Conservation (phyloP, 2,888 invertebrate species). For the Subacronicta megacephala region DNA sequence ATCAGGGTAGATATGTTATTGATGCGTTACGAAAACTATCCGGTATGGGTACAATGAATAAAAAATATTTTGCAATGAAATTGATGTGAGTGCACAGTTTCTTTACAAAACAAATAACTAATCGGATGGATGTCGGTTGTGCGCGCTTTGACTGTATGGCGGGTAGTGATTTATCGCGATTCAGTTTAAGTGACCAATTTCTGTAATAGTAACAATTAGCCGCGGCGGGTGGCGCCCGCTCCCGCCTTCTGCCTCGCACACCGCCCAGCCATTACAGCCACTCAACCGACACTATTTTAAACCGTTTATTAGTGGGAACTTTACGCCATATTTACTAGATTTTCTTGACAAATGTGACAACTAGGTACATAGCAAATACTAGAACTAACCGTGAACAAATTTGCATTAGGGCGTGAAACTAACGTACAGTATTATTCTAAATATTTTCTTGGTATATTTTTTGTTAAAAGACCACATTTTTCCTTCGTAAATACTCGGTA, state of each 20-base stretch:
- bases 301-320: conserved; percentile 30
- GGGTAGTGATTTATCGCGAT: conserved; percentile 75
- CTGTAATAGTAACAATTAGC: conserved; percentile 78
- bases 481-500: too few species aligned
- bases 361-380: neutral
- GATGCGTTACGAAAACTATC: conserved; percentile 51
- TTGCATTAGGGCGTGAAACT: neutral
- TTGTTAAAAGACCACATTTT: neutral
- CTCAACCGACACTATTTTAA: conserved; percentile 48
- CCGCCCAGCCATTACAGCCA: conserved; percentile 50
- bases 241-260: conserved; percentile 52
- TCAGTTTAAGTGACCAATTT: conserved; percentile 79
- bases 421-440: neutral
- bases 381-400: neutral
- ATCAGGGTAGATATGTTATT: conserved; percentile 53
- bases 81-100: conserved; percentile 53
- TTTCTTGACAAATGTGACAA: neutral
- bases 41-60: conserved; percentile 50
- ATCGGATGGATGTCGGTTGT: conserved; percentile 62
- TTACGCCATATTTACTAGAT: conserved; percentile 11
- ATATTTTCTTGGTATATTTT: neutral
- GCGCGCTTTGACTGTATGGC: conserved; percentile 50
- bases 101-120: conserved; percentile 64
- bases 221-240: conserved; percentile 60
- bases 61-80: conserved; percentile 56